Percentiles rank a stretch among this genome's conserved stretches.
phyloP scores from a whole-genome alignment of 2,888 invertebrate species.

The Lasioglossum zephyrum region DNA sequence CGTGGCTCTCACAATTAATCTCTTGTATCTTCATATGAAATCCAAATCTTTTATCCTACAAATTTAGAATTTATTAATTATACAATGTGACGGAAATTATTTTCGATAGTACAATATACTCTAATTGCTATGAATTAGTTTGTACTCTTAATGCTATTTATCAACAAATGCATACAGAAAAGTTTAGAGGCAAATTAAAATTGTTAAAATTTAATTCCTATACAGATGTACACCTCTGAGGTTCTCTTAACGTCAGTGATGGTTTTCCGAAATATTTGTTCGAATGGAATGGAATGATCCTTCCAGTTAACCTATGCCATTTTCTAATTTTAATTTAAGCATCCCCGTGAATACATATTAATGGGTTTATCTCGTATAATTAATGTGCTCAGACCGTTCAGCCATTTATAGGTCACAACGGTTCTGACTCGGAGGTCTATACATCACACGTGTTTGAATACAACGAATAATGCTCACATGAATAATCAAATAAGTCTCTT shows the following conservation, averaged over 20 bases:
- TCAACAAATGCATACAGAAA: too few relatives aligned
- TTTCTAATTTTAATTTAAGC: constrained; percentile 2
- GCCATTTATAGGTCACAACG: constrained; percentile 13
- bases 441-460: constrained; percentile 16
- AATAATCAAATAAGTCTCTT: constrained; percentile 9
- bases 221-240: neutral
- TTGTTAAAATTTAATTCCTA: neutral
- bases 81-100: too few relatives aligned
- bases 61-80: too few relatives aligned
- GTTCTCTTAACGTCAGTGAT: neutral
- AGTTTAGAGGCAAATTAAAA: too few relatives aligned
- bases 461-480: neutral
- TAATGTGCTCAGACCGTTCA: constrained; percentile 14
- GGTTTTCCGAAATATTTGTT: neutral
- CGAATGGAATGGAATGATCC: neutral
- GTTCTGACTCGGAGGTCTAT: constrained; percentile 10
- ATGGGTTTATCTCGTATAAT: constrained; percentile 17
- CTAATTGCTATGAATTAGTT: too few relatives aligned
- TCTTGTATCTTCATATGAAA: too few relatives aligned
- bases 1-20: too few relatives aligned
- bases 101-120: too few relatives aligned
- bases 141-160: too few relatives aligned
- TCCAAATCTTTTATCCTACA: too few relatives aligned
- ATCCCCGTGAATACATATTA: neutral
- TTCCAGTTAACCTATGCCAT: neutral